phyloP scores from a whole-genome alignment of 2,113 vertebrate genomes.

The Fulmarus glacialis region DNA sequence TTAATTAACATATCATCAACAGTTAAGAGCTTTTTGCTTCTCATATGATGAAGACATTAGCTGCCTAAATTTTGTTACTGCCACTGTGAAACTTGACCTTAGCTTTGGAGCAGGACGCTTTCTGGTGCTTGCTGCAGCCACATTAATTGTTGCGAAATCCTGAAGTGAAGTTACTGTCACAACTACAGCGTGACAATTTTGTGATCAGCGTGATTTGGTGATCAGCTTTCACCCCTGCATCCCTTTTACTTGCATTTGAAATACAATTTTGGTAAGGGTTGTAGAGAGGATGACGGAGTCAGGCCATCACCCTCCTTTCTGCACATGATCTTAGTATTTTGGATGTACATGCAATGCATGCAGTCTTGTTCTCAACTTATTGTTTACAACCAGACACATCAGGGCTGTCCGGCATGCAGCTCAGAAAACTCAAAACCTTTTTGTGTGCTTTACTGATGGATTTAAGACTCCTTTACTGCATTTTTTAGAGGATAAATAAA shows the following conservation, averaged over 20 bases:
- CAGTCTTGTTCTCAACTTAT: neutral
- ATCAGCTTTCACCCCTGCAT: neutral
- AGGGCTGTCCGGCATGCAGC: neutral
- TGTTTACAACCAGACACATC: neutral
- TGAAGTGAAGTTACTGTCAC: neutral
- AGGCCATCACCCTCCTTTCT: neutral
- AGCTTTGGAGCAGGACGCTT: neutral
- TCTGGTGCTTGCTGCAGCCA: neutral
- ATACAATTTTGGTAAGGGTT: neutral
- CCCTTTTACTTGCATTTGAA: neutral
- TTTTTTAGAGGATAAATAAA: neutral
- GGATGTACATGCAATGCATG: rapidly evolving
- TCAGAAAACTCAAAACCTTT: neutral
- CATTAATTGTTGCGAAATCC: neutral
- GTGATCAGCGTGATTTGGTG: neutral
- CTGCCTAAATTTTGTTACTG: neutral
- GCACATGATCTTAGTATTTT: rapidly evolving
- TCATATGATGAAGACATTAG: neutral
- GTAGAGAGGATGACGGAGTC: neutral
- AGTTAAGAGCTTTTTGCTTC: neutral
- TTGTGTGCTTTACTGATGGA: neutral
- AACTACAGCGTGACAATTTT: neutral
- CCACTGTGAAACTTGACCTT: neutral
- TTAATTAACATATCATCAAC: slow-evolving; percentile 38
- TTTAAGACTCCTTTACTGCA: neutral